Base-by-base conservation (phyloP, 2,888 invertebrate genomes). In the Acleris emargana region DNA sequence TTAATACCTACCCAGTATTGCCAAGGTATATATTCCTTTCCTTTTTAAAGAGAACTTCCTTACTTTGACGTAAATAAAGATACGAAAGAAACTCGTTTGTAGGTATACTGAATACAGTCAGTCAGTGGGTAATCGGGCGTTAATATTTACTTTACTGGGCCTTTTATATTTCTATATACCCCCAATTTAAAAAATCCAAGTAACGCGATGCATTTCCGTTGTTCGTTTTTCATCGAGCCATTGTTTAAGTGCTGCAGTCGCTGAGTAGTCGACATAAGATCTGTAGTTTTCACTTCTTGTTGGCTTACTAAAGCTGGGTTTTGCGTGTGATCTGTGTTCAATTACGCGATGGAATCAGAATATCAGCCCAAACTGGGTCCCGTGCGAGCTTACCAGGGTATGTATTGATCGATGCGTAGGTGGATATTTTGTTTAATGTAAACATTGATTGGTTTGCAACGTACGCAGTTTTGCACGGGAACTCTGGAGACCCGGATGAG, bases 401-500 rank as follows among this genome's bases (percentile, higher is more conserved):
- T 61, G 55, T 62, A 43, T 42, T 17, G 25, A 47, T 57, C 61
- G 43, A 47, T 62, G 45, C 53, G 50, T 61, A 25, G 42, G 13
- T 61, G 47, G 38, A 22, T 49, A 38, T 25, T 52, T 62, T 68
- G 18, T 20, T 32, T 58, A 54, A 58, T n/a, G 53, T 62, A 60
- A 47, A 61, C 16, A 47, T 63, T 64, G 54, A 59, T 58, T 71
- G 67, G 73, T 74, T 68, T 68, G 66, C 63, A 68, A 70, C 71
- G 69, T 76, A 69, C 66, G 43, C 74, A 89, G 91, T 84, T 72
- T 80, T 88, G 3, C 87, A 90, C 71, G 88, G 85, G 49, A 79
- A 73, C 70, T 79, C 71, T 66, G 71, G 75, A 67, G 94, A 94
- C 72, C 89, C 93, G 67, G 97, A 97, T 71, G 97, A 97, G 79